Evolutionary conservation across 2,888 invertebrate genomes (phyloP).

Genomic region (Mesochorus sp.): DNA sequence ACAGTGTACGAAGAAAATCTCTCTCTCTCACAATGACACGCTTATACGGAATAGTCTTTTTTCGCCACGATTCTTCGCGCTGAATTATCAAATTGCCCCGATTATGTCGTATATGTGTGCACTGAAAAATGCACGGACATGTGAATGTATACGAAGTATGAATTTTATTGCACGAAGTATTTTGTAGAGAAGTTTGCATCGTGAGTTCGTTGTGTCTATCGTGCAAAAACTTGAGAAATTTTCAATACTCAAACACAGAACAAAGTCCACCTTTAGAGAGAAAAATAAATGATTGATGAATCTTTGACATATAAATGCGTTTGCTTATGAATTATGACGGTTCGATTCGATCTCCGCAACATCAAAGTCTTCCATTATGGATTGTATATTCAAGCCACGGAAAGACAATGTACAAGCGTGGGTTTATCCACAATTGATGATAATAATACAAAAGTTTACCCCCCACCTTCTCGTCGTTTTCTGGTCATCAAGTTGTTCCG

Average conservation of each 20-base stretch:
- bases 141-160: background rate
- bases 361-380: too few relatives aligned
- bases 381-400: background rate
- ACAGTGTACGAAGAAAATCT: conserved; percentile 28
- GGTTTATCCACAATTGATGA: conserved; percentile 15
- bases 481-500: too few relatives aligned
- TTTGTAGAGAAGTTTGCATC: background rate
- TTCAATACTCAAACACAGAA: background rate
- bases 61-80: conserved; percentile 48
- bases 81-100: conserved; percentile 61
- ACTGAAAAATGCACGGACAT: background rate
- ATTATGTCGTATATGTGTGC: conserved; percentile 35
- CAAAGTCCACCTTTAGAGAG: too few relatives aligned
- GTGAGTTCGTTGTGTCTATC: background rate
- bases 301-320: too few relatives aligned
- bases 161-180: conserved; percentile 43
- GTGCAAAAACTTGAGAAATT: background rate
- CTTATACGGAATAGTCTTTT: conserved; percentile 36
- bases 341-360: too few relatives aligned
- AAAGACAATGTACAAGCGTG: conserved; percentile 43
- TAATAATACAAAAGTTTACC: conserved; percentile 10
- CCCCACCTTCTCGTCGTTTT: conserved; percentile 22
- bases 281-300: too few relatives aligned
- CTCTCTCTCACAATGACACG: background rate
- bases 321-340: too few relatives aligned